Evolutionary conservation across 2,113 vertebrate genomes (phyloP), one percentile per base, ranked within the genome.

Genomic region (Anarhynchus alexandrinus): DNA sequence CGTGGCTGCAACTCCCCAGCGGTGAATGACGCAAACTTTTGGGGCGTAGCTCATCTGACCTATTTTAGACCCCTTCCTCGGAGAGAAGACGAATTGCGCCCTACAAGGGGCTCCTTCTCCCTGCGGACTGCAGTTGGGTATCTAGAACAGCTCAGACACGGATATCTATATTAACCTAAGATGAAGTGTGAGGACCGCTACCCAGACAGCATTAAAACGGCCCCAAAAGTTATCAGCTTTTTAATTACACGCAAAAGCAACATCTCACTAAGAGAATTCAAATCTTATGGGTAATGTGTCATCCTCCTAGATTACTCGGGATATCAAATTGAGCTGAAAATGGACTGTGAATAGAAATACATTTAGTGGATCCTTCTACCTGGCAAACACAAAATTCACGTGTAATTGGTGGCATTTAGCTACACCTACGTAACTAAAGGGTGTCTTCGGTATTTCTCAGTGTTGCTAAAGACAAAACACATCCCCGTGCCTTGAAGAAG

Each of bases 371-470:
- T 55, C 36, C 29, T 49, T 69, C 52, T 5, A 59, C 43, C 32
- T 32, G 47, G 47, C 70, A 76, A 40, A 45, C 55, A 59, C 51
- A 58, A 52, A 62, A n/a, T 0, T 34, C 49, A 15, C 15, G 59
- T 12, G 2, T 6, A 42, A 65, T 5, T 19, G 58, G 69, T 32
- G 40, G 49, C 23, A 51, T 21, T 52, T 23, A 80, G 43, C 54
- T 64, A 9, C 25, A 42, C 3, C 66, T 2, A 7, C 0, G 0
- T 2, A 49, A 52, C 23, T 23, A 4, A 70, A 45, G 30, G 45
- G 27, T 45, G 32, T 9, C 43, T 38, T 42, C 10, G 16, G 29
- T 32, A 25, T 29, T 58, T 65, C 57, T 51, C 47, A 62, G 54
- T 5, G 21, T 36, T 51, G 22, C 36, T 67, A 34, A 45, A 61